Base-by-base conservation (phyloP, 35 echinoderm and acorn worm species). In the Heliocidaris erythrogramma region DNA sequence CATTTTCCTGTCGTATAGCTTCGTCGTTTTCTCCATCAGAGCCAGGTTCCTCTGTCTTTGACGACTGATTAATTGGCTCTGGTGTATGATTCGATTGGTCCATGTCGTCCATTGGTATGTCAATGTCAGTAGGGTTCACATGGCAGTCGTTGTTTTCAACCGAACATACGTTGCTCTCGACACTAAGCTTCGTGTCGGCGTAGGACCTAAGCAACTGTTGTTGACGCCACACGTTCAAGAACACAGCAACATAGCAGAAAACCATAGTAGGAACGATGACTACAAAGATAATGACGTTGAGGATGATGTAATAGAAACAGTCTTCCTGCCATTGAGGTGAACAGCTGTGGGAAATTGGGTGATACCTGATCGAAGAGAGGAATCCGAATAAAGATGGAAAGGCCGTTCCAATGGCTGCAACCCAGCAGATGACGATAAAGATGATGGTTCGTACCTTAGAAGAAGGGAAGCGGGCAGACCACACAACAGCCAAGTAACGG, bases 241-340 rank as follows among this genome's bases (percentile, higher is more conserved):
- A 47, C 27, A 91, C 89, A 35, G 7, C 31, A 24, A 91, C 89
- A 35, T 91, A 91, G 32, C 89, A 91, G 35, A 91, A 47, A 24
- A 49, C 21, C 89, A 91, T 91, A 4, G 32, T 49, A 2, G 89
- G 89, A 42, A 91, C 31, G 31, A 49, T 49, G 89, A 91, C 32
- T n/a, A n/a, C 89, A 35, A 14, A 91, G 35, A 91, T 32, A 17
- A 91, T 30, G 0, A 18, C 13, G 89, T 30, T 30, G 17, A 32
- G 21, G 89, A 32, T 91, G 89, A 91, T 49, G 89, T 12, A 32
- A 49, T 91, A 91, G 48, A 49, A 35, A 91, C 89, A 91, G 89
- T 91, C 89, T 56, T 56, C 52, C 52, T 56, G 52, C 89, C 89
- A 91, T 13, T 49, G 10, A 7, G 89, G 89, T 10, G 89, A 91